A percentile compares a stretch with the other conserved stretches of the same genome.
Evolutionary conservation across 1,140 invertebrate species (phyloP).

Genomic region (Drosophila repleta): DNA sequence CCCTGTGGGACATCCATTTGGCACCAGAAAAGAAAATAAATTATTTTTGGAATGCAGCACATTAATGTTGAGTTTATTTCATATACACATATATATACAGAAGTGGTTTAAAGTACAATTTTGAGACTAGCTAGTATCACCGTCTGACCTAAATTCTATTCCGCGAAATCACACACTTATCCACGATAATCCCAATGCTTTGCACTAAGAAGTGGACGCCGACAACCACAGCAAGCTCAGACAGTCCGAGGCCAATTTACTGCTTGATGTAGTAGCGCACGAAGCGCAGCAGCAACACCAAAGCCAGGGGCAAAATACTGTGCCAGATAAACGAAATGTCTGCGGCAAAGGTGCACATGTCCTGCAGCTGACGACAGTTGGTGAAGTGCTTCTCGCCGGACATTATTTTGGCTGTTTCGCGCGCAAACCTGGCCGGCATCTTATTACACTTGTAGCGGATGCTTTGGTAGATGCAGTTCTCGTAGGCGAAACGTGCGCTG

Average conservation of each 20-base stretch:
- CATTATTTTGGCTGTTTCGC: slow-evolving; percentile 79
- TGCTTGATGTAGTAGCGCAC: slow-evolving; percentile 11
- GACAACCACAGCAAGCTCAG: slow-evolving; percentile 15
- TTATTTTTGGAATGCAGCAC: not conserved
- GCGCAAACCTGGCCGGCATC: slow-evolving; percentile 75
- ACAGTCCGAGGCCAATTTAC: slow-evolving; percentile 12
- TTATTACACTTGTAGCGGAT: slow-evolving; percentile 79
- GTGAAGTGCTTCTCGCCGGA: slow-evolving; percentile 78
- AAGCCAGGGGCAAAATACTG: slow-evolving; percentile 12
- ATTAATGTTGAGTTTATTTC: slow-evolving; percentile 33
- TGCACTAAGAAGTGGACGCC: slow-evolving; percentile 61
- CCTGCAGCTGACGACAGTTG: slow-evolving; percentile 70
- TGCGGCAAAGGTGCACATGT: slow-evolving; percentile 50
- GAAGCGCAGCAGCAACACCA: slow-evolving; percentile 28
- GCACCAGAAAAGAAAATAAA: not conserved
- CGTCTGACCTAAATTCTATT: slow-evolving; percentile 60
- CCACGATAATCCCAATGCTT: slow-evolving; percentile 53
- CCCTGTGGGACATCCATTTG: not conserved
- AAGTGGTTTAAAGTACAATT: slow-evolving; percentile 21
- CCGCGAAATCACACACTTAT: slow-evolving; percentile 42
- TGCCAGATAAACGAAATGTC: slow-evolving; percentile 14
- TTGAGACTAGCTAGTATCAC: slow-evolving; percentile 54
- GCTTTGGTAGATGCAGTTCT: slow-evolving; percentile 82
- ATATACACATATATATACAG: slow-evolving; percentile 9
- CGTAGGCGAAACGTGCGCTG: slow-evolving; percentile 78